Evolutionary conservation across 2,797 vertebrate genomes (phyloP).

Genomic region (Poeciliopsis paucimaculata): DNA sequence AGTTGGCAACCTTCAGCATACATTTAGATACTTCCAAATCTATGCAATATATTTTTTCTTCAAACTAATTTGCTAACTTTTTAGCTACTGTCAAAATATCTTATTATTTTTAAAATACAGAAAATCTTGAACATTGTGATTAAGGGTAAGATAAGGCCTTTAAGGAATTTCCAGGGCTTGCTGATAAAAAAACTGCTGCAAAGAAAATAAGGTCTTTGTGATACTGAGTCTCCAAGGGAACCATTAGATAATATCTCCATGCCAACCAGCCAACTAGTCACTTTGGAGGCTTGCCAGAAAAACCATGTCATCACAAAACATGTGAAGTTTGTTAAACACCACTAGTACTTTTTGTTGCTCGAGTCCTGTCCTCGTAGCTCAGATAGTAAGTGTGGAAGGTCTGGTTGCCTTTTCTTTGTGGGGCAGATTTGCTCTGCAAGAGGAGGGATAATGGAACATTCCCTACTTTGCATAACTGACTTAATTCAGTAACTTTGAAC

Average conservation of each 20-base stretch:
- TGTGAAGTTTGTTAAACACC: not conserved
- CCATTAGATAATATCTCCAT: not conserved
- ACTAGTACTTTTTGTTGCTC: not conserved
- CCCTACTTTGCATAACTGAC: not conserved
- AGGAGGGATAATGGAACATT: not conserved
- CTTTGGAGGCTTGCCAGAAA: not conserved
- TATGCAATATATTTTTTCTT: not conserved
- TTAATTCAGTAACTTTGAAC: not conserved
- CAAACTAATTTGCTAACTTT: not conserved
- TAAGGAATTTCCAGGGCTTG: not conserved
- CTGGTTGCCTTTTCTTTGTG: not conserved
- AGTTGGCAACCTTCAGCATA: not conserved
- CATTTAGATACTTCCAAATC: not conserved
- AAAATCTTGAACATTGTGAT: not conserved
- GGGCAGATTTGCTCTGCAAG: not conserved
- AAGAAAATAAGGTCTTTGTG: not conserved
- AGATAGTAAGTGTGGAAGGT: not conserved
- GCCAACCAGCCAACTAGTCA: not conserved
- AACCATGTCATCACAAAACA: not conserved
- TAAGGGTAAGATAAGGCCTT: not conserved
- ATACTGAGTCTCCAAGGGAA: not conserved
- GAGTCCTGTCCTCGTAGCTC: not conserved
- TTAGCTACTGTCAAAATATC: not conserved
- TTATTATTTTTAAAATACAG: not conserved
- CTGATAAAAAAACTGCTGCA: not conserved